Conservation (phyloP, 2,888 invertebrate genomes). For the Agriopis aurantiaria region DNA sequence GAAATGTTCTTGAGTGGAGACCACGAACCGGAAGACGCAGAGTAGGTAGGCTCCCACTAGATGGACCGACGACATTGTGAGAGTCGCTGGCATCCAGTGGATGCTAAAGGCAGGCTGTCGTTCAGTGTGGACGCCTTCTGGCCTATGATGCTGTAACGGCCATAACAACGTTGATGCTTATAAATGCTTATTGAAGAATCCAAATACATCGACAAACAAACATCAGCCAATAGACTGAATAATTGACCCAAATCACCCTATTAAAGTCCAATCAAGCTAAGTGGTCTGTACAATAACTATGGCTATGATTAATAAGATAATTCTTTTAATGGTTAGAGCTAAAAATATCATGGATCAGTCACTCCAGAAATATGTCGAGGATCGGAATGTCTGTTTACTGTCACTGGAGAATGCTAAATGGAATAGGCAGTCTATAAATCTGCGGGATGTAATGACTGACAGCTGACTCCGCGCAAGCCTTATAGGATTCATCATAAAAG, state of each 20-base stretch:
- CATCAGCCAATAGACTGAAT: slow-evolving; percentile 14
- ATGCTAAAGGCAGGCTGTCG: too few relatives aligned
- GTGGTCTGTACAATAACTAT: slow-evolving; percentile 39
- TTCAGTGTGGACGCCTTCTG: too few relatives aligned
- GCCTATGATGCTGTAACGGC: too few relatives aligned
- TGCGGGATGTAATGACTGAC: too few relatives aligned
- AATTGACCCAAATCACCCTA: slow-evolving; percentile 15
- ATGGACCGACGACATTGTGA: too few relatives aligned
- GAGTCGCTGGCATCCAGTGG: too few relatives aligned
- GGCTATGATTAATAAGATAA: slow-evolving; percentile 49
- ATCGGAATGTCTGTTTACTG: slow-evolving; percentile 41
- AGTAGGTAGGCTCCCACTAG: too few relatives aligned
- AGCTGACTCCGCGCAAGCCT: too few relatives aligned
- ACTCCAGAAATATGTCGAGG: slow-evolving; percentile 45
- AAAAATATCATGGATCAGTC: slow-evolving; percentile 55
- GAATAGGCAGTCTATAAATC: background rate
- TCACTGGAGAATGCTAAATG: slow-evolving; percentile 3
- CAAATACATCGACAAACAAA: background rate
- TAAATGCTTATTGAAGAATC: background rate
- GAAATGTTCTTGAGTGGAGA: too few relatives aligned
- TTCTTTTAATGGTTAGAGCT: slow-evolving; percentile 45
- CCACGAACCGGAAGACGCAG: too few relatives aligned
- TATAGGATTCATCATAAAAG: too few relatives aligned
- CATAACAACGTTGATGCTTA: too few relatives aligned
- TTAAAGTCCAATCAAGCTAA: slow-evolving; percentile 13